Conservation (phyloP, 2,888 invertebrate genomes). For the Monopis laevigella region DNA sequence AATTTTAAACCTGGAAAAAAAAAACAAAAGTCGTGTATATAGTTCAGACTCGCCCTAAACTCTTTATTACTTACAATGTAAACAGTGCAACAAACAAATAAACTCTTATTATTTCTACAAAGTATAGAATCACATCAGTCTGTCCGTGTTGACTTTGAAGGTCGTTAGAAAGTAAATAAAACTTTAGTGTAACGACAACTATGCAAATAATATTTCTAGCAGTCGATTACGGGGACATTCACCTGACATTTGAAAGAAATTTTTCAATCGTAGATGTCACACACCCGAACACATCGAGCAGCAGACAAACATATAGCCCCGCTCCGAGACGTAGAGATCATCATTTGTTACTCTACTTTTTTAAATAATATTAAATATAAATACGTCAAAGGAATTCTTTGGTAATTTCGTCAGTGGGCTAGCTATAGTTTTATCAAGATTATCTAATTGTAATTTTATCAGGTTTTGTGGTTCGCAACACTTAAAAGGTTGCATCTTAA, state of each 20-base stretch:
- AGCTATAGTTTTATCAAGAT: too few species aligned
- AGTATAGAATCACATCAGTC: not conserved
- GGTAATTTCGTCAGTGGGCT: too few species aligned
- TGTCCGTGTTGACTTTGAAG: not conserved
- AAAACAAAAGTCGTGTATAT: too few species aligned
- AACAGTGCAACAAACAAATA: too few species aligned
- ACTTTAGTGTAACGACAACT: not conserved
- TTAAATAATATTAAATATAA: too few species aligned
- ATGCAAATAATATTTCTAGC: not conserved
- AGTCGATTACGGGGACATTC: not conserved
- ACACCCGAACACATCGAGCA: not conserved
- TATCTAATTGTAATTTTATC: too few species aligned
- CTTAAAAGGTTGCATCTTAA: too few species aligned
- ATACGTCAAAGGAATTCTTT: too few species aligned
- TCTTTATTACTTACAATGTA: too few species aligned
- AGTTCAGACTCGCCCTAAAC: too few species aligned
- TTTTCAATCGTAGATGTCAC: constrained; percentile 10
- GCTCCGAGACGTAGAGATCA: not conserved
- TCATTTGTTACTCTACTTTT: constrained; percentile 11
- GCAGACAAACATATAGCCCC: constrained; percentile 9
- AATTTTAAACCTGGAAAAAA: too few species aligned
- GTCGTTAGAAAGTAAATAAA: not conserved
- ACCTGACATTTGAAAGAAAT: constrained; percentile 1
- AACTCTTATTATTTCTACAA: not conserved
- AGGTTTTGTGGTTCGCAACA: too few species aligned